These are phyloP conservation scores for Carcina quercana DNA, from an alignment of 2,888 invertebrate species.

Conservation along the genomic window DNA sequence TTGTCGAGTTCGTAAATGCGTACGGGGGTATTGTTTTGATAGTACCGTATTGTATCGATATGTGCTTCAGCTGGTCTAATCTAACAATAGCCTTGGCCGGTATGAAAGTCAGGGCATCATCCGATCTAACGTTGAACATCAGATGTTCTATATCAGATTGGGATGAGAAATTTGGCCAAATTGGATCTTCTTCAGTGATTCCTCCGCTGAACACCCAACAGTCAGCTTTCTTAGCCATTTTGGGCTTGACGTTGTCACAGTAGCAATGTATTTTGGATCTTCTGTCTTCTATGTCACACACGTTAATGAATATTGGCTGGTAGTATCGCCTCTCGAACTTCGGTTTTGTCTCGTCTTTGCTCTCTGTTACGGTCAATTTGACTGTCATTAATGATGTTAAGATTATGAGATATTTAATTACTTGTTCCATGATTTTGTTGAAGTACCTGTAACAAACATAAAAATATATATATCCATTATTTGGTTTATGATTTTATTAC, in stretches of 20 bases:
- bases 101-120: constrained; percentile 79
- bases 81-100: constrained; percentile 81
- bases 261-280: constrained; percentile 66
- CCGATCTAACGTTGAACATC: constrained; percentile 81
- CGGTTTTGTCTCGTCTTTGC: constrained; percentile 50
- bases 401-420: constrained; percentile 53
- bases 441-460: constrained; percentile 20
- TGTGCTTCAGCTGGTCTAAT: constrained; percentile 78
- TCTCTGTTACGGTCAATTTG: constrained; percentile 52
- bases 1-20: constrained; percentile 84
- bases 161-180: constrained; percentile 83
- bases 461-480: constrained; percentile 1
- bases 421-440: constrained; percentile 48
- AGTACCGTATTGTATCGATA: constrained; percentile 83
- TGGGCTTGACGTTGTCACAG: constrained; percentile 59
- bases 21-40: constrained; percentile 81
- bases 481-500: too few relatives aligned
- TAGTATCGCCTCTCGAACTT: constrained; percentile 51
- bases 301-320: constrained; percentile 55
- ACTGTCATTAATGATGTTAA: constrained; percentile 58
- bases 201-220: constrained; percentile 81
- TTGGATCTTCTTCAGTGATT: constrained; percentile 78
- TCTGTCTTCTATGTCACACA: constrained; percentile 61
- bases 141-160: constrained; percentile 81
- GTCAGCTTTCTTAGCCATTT: constrained; percentile 79